Percentiles rank a stretch among this genome's conserved stretches.
These are phyloP conservation scores for Anas flavirostris DNA, from an alignment of 2,797 vertebrate species.

Conservation along the genomic window DNA sequence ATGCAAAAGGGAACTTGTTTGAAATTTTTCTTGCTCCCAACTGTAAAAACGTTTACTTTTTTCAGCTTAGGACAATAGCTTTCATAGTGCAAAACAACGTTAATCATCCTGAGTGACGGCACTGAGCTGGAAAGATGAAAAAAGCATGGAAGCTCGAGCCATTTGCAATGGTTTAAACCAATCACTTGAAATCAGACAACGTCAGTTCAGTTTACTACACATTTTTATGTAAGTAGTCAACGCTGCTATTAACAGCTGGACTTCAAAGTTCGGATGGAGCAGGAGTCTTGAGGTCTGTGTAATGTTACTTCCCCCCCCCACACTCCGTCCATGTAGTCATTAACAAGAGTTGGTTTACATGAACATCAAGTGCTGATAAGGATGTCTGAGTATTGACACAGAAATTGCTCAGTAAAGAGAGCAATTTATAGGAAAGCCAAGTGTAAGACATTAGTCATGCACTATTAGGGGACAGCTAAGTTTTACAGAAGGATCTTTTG, in stretches of 20 bases:
- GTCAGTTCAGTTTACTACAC: constrained; percentile 36
- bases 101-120: constrained; percentile 7
- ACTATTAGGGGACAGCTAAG: constrained; percentile 68
- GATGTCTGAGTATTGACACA: constrained; percentile 68
- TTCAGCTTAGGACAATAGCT: neutral
- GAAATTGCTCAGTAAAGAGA: constrained; percentile 62
- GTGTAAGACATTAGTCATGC: constrained; percentile 73
- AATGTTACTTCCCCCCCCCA: neutral
- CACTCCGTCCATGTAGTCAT: constrained; percentile 15
- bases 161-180: neutral
- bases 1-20: constrained; percentile 39
- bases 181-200: constrained; percentile 35
- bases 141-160: neutral
- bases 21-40: constrained; percentile 65
- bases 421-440: constrained; percentile 72
- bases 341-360: constrained; percentile 70
- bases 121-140: neutral
- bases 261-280: constrained; percentile 64
- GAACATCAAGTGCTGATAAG: constrained; percentile 73
- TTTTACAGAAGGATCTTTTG: constrained; percentile 57
- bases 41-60: constrained; percentile 67
- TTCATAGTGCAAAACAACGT: neutral
- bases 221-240: constrained; percentile 40
- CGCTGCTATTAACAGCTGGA: constrained; percentile 67
- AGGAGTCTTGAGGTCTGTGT: constrained; percentile 56